phyloP scores from a whole-genome alignment of 2,797 vertebrate genomes.

The Amblyopsis hoosieri region DNA sequence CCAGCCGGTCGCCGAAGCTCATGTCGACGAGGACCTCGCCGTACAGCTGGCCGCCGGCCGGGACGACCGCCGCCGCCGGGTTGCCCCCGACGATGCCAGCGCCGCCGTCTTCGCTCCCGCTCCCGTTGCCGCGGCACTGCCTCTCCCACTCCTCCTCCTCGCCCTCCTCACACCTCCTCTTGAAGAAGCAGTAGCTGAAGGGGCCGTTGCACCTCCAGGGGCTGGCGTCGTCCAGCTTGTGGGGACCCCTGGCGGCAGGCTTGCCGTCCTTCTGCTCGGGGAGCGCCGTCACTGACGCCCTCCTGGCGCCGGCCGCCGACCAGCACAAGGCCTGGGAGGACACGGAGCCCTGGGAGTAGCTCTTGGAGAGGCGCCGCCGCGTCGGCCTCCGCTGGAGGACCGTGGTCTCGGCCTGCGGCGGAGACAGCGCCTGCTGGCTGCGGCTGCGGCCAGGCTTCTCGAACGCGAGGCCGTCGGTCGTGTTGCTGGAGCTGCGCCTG shows the following conservation, averaged over 20 bases:
- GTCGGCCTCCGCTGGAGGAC: slow-evolving; percentile 78
- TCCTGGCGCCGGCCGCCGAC: slow-evolving; percentile 75
- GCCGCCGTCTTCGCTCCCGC: slow-evolving; percentile 20
- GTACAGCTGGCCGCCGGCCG: slow-evolving; percentile 77
- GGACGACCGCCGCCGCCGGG: slow-evolving; percentile 53
- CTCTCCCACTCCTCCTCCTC: slow-evolving; percentile 85
- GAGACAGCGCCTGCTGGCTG: slow-evolving; percentile 75
- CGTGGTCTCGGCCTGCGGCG: slow-evolving; percentile 73
- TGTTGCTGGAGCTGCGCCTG: slow-evolving; percentile 83
- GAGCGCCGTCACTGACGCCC: slow-evolving; percentile 69
- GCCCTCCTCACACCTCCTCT: slow-evolving; percentile 76
- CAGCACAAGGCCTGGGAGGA: slow-evolving; percentile 77
- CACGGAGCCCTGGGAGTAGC: slow-evolving; percentile 90
- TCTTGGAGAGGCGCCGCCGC: slow-evolving; percentile 91
- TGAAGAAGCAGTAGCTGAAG: slow-evolving; percentile 95
- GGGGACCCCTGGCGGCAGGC: slow-evolving; percentile 78
- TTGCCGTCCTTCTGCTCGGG: slow-evolving; percentile 84
- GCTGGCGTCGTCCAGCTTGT: slow-evolving; percentile 87
- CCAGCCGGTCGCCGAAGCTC: slow-evolving; percentile 86
- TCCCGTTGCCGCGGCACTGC: slow-evolving; percentile 32
- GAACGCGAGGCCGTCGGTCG: slow-evolving; percentile 77
- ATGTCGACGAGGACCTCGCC: slow-evolving; percentile 83
- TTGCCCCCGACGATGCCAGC: slow-evolving; percentile 18
- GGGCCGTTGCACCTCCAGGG: slow-evolving; percentile 91
- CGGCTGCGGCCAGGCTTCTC: slow-evolving; percentile 79